phyloP scores from a whole-genome alignment of 2,888 invertebrate genomes.

The Calephelis perditalis region DNA sequence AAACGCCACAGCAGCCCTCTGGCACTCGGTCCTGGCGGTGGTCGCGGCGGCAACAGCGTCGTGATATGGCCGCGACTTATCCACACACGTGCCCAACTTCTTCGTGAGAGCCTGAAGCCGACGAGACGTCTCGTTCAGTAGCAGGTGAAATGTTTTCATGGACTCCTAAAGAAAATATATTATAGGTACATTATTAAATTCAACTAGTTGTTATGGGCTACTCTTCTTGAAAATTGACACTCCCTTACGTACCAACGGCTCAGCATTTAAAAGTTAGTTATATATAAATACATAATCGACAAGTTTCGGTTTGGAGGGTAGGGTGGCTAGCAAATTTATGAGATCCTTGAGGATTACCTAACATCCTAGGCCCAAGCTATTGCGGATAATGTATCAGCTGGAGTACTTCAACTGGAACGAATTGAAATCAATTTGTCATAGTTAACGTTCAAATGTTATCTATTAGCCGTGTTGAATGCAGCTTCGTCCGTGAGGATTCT shows the following conservation, averaged over 20 bases:
- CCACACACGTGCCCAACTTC: conserved; percentile 90
- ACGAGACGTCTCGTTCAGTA: conserved; percentile 90
- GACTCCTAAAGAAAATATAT: conserved; percentile 83
- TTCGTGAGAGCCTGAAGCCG: conserved; percentile 88
- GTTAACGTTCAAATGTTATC: background rate
- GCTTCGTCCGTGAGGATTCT: too few species aligned
- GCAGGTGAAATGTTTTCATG: conserved; percentile 92
- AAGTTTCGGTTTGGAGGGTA: too few species aligned
- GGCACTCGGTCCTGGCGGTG: conserved; percentile 89
- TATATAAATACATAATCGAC: too few species aligned
- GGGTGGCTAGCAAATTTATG: too few species aligned
- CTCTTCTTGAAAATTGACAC: too few species aligned
- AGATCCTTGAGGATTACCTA: too few species aligned
- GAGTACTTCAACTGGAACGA: background rate
- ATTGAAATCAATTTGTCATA: conserved; percentile 10
- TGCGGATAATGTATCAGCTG: background rate
- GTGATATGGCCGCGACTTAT: conserved; percentile 93
- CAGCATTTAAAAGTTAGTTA: too few species aligned
- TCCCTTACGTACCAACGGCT: too few species aligned
- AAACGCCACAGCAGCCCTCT: conserved; percentile 93
- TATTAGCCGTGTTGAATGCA: too few species aligned
- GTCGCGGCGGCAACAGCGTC: conserved; percentile 88
- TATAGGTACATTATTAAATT: too few species aligned
- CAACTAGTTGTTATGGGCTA: too few species aligned
- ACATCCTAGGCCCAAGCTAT: background rate